Percentiles rank a stretch among this genome's conserved stretches.
Conservation (phyloP, 2,113 vertebrate genomes). For the Mobula birostris region DNA sequence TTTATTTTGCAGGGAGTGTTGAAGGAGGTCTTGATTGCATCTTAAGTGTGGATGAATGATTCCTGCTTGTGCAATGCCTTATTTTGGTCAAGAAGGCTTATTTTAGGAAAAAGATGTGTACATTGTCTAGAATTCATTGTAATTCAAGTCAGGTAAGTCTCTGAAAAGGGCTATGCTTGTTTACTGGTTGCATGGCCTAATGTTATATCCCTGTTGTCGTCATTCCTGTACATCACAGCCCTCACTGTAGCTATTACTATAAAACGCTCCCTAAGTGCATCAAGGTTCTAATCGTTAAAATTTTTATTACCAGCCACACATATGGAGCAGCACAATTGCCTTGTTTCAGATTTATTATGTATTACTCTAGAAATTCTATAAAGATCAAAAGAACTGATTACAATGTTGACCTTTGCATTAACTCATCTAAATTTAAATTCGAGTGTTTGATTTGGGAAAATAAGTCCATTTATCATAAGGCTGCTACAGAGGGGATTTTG, state of each 20-base stretch:
- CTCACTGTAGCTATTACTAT: slow-evolving; percentile 64
- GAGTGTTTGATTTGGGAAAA: slow-evolving; percentile 86
- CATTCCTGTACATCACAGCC: slow-evolving; percentile 58
- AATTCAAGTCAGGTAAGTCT: slow-evolving; percentile 14
- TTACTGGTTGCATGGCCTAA: slow-evolving; percentile 38
- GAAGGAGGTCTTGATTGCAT: neutral
- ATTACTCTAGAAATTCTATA: slow-evolving; percentile 84
- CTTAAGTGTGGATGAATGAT: neutral
- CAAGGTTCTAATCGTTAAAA: slow-evolving; percentile 77
- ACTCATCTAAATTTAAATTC: slow-evolving; percentile 87
- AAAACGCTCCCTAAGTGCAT: slow-evolving; percentile 78
- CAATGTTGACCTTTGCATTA: slow-evolving; percentile 85
- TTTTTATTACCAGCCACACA: slow-evolving; percentile 79
- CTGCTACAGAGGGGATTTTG: slow-evolving; percentile 69
- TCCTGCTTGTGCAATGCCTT: neutral
- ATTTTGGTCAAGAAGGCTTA: neutral
- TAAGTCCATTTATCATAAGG: slow-evolving; percentile 82
- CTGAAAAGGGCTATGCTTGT: slow-evolving; percentile 23
- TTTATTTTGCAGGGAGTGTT: neutral
- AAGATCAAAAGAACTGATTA: slow-evolving; percentile 86
- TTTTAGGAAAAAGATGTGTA: neutral
- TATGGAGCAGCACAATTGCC: slow-evolving; percentile 75
- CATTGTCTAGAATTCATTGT: neutral
- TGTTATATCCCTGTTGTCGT: slow-evolving; percentile 57
- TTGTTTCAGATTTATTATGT: slow-evolving; percentile 85